phyloP scores from a whole-genome alignment of 2,888 invertebrate species.

The Myathropa florea region DNA sequence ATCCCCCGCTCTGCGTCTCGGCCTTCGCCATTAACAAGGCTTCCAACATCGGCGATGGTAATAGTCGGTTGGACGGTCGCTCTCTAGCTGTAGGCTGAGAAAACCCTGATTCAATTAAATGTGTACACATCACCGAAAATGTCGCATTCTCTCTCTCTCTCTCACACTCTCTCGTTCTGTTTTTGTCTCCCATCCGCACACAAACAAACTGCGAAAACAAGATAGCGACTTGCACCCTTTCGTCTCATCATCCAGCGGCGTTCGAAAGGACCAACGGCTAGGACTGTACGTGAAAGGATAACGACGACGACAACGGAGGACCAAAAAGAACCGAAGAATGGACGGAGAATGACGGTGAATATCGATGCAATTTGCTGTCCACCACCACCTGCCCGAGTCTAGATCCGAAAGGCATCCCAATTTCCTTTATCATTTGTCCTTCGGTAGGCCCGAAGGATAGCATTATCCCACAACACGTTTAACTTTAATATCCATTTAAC shows the following conservation, averaged over 20 bases:
- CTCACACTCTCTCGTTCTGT: background rate
- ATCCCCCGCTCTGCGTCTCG: background rate
- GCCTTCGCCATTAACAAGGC: constrained; percentile 47
- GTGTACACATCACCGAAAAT: constrained; percentile 72
- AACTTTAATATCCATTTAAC: constrained; percentile 57
- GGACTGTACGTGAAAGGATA: constrained; percentile 21
- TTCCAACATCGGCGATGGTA: constrained; percentile 3
- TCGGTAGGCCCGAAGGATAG: constrained; percentile 17
- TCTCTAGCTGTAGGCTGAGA: constrained; percentile 36
- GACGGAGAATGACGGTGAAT: constrained; percentile 31
- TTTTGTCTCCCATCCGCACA: constrained; percentile 19
- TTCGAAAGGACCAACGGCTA: constrained; percentile 27
- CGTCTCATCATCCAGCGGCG: constrained; percentile 1
- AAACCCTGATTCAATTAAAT: constrained; percentile 72
- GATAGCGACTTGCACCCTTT: constrained; percentile 48
- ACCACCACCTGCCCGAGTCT: constrained; percentile 31
- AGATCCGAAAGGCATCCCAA: constrained; percentile 17
- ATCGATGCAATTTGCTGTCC: constrained; percentile 62
- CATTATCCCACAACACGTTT: constrained; percentile 47
- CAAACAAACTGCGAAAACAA: constrained; percentile 72
- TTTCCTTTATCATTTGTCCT: constrained; percentile 49
- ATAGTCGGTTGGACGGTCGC: background rate
- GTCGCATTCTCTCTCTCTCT: constrained; percentile 45
- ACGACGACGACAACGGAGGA: background rate
- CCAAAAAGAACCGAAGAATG: constrained; percentile 13